A percentile compares a stretch with the other conserved stretches of the same genome.
Evolutionary conservation across 2,888 invertebrate species (phyloP).

Genomic region (Neoscelio sp.): DNA sequence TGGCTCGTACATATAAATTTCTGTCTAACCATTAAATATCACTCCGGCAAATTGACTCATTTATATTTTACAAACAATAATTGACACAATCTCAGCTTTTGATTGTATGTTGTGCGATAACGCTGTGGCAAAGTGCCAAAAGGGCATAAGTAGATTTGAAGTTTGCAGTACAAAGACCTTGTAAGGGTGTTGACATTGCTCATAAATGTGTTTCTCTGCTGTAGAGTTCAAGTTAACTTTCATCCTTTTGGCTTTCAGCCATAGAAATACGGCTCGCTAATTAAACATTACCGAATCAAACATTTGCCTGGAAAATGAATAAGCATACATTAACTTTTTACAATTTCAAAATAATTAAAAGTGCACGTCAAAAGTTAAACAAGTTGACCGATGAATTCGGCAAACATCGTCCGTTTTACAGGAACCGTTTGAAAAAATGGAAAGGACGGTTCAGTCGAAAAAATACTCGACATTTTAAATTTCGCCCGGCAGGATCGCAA

Average conservation of each 20-base stretch:
- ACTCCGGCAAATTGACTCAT: constrained; percentile 16
- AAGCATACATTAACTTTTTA: constrained; percentile 1
- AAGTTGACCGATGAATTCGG: too few relatives aligned
- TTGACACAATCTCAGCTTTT: constrained; percentile 19
- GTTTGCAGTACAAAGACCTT: constrained; percentile 52
- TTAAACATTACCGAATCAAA: too few relatives aligned
- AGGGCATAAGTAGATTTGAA: constrained; percentile 51
- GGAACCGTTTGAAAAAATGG: too few relatives aligned
- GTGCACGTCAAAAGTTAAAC: constrained; percentile 1
- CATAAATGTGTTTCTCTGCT: constrained; percentile 28
- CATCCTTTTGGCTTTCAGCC: too few relatives aligned
- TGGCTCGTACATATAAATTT: too few relatives aligned
- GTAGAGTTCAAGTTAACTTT: too few relatives aligned
- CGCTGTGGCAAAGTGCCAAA: constrained; percentile 33
- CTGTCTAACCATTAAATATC: too few relatives aligned
- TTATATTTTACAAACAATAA: constrained; percentile 43
- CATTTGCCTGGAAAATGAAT: not conserved
- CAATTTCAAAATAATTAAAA: not conserved
- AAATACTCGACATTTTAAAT: too few relatives aligned
- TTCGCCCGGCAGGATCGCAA: too few relatives aligned
- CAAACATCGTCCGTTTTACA: too few relatives aligned
- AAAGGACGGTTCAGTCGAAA: too few relatives aligned
- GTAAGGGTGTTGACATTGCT: constrained; percentile 53
- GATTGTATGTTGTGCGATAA: constrained; percentile 17
- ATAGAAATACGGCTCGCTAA: too few relatives aligned